Evolutionary conservation across 2,797 vertebrate species (phyloP).

Genomic region (Bucorvus abyssinicus): DNA sequence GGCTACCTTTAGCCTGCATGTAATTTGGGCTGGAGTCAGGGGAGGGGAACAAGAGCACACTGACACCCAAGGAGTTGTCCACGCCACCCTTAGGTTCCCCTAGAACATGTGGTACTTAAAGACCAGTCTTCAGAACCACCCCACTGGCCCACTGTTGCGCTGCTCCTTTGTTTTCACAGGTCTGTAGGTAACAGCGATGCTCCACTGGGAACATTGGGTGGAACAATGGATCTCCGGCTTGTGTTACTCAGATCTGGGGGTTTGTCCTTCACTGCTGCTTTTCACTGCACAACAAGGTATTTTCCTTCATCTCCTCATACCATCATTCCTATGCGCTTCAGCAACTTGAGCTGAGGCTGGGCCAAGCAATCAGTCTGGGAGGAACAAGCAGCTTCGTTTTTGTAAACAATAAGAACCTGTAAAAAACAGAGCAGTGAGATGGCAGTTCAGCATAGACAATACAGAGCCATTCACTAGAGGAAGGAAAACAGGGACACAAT

Average conservation of each 20-base stretch:
- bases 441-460: neutral
- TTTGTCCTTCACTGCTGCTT: neutral
- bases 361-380: neutral
- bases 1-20: neutral
- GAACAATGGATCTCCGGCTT: neutral
- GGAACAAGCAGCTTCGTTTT: neutral
- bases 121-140: neutral
- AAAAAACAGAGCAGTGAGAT: neutral
- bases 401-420: neutral
- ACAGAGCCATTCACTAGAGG: neutral
- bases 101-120: neutral
- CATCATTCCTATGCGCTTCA: neutral
- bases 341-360: neutral
- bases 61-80: neutral
- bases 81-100: neutral
- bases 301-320: neutral
- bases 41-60: neutral
- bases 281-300: neutral
- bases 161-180: neutral
- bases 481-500: slow-evolving; percentile 29
- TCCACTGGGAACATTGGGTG: neutral
- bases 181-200: neutral
- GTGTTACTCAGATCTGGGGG: neutral
- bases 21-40: neutral
- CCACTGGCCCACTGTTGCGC: neutral